Base-by-base conservation (phyloP, 1,140 invertebrate genomes). In the Temnothorax nylanderi region DNA sequence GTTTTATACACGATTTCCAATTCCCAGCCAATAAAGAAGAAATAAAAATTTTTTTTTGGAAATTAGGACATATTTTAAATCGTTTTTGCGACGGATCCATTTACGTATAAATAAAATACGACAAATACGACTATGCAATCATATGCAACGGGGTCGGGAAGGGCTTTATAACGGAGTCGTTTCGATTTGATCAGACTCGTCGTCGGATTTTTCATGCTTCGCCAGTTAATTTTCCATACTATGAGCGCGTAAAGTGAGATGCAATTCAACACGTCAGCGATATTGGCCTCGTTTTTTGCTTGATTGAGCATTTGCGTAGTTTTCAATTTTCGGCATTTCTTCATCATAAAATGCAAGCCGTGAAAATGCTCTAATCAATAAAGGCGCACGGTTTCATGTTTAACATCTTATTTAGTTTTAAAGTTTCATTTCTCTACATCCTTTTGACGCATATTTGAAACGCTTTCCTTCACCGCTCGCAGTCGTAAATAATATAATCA, bases 121-220 rank as follows among this genome's bases (percentile, higher is more conserved):
- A 49, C 18, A 64, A 64, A 47, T 47, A 26, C 26, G 32, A 34
- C 8, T 11, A 26, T 47, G 11, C 32, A 65, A 78, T 78, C 7
- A 44, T 69, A 69, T 69, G 65, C n/a, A 69, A 69, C 41, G 26
- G 6, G 26, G 18, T 64, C 8, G 26, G 16, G 16, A 65, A 80
- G 13, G 47, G 47, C 34, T 51, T 37, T 51, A 47, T 16, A 67
- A 49, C 54, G 37, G 7, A 7, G 18, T 51, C 58, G 11, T 78
- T 78, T 78, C 6, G 44, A 51, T 65, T 78, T 67, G 44, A 51
- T 80, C 8, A 47, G 60, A 64, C 1, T 47, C 26, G 18, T 60
- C 16, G 58, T 41, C 34, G 44, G 32, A 80, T 60, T 80, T 80
- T 80, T 80, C 44, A 78, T 78, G 60, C 44, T 80, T 16, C 60